Evolutionary conservation across 2,797 vertebrate genomes (phyloP).

Genomic region (Erithacus rubecula): DNA sequence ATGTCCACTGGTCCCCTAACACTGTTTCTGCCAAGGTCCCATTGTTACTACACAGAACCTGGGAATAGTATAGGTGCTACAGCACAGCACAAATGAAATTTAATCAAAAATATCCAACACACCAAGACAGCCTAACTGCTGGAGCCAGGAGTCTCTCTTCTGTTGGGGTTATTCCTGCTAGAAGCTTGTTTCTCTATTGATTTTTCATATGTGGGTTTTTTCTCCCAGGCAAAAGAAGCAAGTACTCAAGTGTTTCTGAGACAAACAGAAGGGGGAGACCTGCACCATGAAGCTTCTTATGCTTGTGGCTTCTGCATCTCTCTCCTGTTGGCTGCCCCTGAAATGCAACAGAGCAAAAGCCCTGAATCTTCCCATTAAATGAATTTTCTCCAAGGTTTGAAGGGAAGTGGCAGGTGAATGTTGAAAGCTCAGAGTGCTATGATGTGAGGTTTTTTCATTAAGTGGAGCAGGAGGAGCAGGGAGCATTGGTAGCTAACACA

Average conservation of each 20-base stretch:
- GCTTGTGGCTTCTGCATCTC: neutral
- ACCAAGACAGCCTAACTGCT: neutral
- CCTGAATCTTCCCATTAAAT: neutral
- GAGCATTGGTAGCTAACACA: neutral
- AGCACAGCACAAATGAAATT: neutral
- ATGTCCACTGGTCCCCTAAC: neutral
- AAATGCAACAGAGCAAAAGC: neutral
- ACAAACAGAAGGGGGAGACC: neutral
- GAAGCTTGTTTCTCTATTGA: neutral
- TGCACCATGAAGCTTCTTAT: neutral
- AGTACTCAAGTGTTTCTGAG: neutral
- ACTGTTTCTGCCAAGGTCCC: neutral
- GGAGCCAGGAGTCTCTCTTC: neutral
- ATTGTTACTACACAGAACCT: neutral
- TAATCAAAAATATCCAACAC: neutral
- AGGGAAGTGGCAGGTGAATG: neutral
- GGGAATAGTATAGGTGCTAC: neutral
- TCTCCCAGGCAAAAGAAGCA: neutral
- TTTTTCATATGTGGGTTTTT: neutral
- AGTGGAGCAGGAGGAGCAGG: neutral
- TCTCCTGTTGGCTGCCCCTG: neutral
- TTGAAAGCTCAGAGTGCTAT: neutral
- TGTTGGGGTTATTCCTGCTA: neutral
- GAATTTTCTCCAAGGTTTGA: neutral
- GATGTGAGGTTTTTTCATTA: accelerated